Base-by-base conservation (phyloP, 2,113 vertebrate genomes). In the Hyperopisus bebe region DNA sequence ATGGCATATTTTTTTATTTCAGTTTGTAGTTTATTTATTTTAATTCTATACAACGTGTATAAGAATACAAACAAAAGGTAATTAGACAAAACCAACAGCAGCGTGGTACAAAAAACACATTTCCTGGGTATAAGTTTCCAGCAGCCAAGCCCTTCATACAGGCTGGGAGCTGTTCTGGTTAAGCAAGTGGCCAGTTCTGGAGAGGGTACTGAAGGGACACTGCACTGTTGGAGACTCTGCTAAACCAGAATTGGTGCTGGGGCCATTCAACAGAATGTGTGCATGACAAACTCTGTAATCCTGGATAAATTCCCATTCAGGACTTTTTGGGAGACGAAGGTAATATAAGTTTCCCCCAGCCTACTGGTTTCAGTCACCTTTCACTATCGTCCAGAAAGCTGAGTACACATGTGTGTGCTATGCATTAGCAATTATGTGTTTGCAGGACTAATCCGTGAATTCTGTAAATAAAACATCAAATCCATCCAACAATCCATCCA, bases 241-340 rank as follows among this genome's bases (percentile, higher is more conserved):
- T 39, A 77, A 77, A 39, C 35, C 31, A 17, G 35, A 39, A 39
- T 39, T 4, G 27, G 31, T 39, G 31, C 70, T 74, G 70, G 27
- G 15, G 6, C 66, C 66, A 3, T 74, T 74, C 19, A 74, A 39
- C 35, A 17, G 31, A 77, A 77, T 77, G 70, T 74, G 70, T 77
- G 31, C 1, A 77, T 77, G 70, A 77, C 70, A 19, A 39, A 77
- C 11, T 5, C 31, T 77, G 70, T 77, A 39, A 77, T 39, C 27
- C 31, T 77, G 70, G 70, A 77, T 35, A 77, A 77, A 77, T 77
- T 77, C 70, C 70, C 70, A 77, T 77, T 39, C 70, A 77, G 70
- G 31, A 31, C 31, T 39, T 35, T 74, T 77, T 77, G 70, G 70
- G 5, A 77, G 35, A 77, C 17, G 13, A 77, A 39, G 70, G 70